A percentile compares a stretch with the other conserved stretches of the same genome.
These are phyloP conservation scores for Micronycteris hirsuta DNA, from an alignment of 2,113 vertebrate species.

Conservation along the genomic window DNA sequence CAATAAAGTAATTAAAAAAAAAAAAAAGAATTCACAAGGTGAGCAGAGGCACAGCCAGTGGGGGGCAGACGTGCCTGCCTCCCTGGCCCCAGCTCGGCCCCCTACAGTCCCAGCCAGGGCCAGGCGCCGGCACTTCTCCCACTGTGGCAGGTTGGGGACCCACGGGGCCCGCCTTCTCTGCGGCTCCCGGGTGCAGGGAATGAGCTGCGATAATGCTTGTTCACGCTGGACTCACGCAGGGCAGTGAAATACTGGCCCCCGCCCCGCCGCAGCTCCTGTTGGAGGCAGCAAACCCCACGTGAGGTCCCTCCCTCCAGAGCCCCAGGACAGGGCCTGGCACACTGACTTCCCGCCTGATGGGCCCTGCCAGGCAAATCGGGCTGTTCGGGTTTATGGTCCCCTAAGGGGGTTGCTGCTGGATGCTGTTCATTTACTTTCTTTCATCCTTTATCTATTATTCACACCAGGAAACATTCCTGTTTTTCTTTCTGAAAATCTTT, in stretches of 20 bases:
- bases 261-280: conserved; percentile 66
- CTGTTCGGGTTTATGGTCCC: conserved; percentile 72
- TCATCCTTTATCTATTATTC: conserved; percentile 83
- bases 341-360: conserved; percentile 82
- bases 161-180: neutral
- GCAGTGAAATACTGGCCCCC: conserved; percentile 59
- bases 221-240: conserved; percentile 45
- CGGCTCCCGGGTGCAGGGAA: neutral
- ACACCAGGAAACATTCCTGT: conserved; percentile 68
- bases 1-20: too few species aligned
- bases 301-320: conserved; percentile 75
- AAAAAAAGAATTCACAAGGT: too few species aligned
- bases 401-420: conserved; percentile 72
- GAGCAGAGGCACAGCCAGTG: rapidly evolving
- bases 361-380: conserved; percentile 72
- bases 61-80: rapidly evolving
- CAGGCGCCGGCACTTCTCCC: neutral
- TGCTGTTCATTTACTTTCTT: conserved; percentile 66
- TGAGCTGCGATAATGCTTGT: conserved; percentile 37
- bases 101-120: too few species aligned
- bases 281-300: conserved; percentile 60
- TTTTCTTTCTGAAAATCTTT: conserved; percentile 69
- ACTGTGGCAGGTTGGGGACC: neutral
- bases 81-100: too few species aligned
- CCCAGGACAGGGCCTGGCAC: conserved; percentile 67